These are phyloP conservation scores for Simalia tracyae DNA, from an alignment of 2,797 vertebrate species.

Conservation along the genomic window DNA sequence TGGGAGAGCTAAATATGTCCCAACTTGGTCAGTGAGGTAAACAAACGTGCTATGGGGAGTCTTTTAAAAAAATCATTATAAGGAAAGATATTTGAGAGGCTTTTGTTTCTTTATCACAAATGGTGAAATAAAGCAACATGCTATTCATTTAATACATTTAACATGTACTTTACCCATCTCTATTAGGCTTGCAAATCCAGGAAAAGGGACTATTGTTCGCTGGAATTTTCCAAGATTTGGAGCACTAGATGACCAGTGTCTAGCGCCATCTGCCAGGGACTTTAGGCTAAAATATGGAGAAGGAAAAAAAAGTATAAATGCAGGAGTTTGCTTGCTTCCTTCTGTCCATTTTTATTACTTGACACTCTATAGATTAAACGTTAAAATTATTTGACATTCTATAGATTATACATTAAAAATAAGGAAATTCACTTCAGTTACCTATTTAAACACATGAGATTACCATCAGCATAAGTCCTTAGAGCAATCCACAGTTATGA, in stretches of 20 bases:
- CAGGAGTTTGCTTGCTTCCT: background rate
- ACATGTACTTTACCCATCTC: slow-evolving; percentile 85
- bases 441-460: background rate
- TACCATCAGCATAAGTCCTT: background rate
- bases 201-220: slow-evolving; percentile 85
- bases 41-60: background rate
- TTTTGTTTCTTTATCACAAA: background rate
- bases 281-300: slow-evolving; percentile 77
- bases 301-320: slow-evolving; percentile 9
- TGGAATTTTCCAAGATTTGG: slow-evolving; percentile 92
- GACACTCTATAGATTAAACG: background rate
- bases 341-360: background rate
- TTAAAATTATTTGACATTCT: background rate
- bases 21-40: background rate
- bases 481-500: background rate
- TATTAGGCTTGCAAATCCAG: slow-evolving; percentile 88
- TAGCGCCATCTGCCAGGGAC: slow-evolving; percentile 85
- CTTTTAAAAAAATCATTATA: background rate
- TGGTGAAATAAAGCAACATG: background rate
- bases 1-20: background rate
- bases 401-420: background rate
- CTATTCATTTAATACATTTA: slow-evolving; percentile 17
- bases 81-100: background rate
- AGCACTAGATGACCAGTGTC: slow-evolving; percentile 91
- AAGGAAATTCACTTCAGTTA: background rate